phyloP scores from a whole-genome alignment of 2,113 vertebrate species.

The Sturnira hondurensis region DNA sequence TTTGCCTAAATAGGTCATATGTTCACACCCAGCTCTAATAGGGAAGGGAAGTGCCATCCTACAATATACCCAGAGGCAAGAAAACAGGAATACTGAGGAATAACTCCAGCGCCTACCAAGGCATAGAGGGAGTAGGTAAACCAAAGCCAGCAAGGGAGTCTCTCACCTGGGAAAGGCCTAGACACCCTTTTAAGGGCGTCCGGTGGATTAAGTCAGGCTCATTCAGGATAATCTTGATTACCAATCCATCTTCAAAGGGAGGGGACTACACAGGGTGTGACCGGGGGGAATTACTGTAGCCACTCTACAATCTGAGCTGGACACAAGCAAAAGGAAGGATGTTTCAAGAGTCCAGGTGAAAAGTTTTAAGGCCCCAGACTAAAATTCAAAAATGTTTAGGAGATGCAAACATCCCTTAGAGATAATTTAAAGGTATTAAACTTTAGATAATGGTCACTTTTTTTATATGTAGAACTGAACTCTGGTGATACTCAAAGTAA shows the following conservation, averaged over 20 bases:
- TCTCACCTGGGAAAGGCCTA: neutral
- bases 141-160: neutral
- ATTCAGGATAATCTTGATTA: neutral
- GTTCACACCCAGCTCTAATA: neutral
- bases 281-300: neutral
- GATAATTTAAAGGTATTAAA: neutral
- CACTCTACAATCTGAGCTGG: neutral
- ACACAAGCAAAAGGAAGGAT: neutral
- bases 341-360: neutral
- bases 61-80: neutral
- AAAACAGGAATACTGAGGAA: neutral
- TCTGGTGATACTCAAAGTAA: neutral
- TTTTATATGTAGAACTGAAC: neutral
- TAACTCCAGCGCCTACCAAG: neutral
- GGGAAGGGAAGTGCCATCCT: neutral
- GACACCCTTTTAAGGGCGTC: neutral
- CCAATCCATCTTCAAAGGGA: neutral
- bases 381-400: neutral
- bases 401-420: neutral
- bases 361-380: neutral
- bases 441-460: neutral
- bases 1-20: neutral
- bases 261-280: neutral
- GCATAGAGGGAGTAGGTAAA: neutral
- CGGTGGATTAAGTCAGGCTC: neutral